Conservation (phyloP, 2,797 vertebrate genomes). For the Picus viridis region DNA sequence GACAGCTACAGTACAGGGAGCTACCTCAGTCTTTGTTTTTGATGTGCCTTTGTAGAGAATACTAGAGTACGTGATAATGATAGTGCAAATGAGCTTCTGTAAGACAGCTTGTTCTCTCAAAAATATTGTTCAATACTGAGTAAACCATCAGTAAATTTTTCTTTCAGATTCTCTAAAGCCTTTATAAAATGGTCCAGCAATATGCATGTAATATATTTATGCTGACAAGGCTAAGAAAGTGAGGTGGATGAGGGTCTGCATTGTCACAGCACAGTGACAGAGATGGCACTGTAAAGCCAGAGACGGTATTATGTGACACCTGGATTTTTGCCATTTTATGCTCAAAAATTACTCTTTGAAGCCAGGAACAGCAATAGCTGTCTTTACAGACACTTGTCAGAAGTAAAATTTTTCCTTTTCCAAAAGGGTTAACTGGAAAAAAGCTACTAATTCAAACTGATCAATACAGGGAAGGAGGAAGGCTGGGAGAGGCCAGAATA, state of each 20-base stretch:
- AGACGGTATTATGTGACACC: not conserved
- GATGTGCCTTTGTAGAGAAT: not conserved
- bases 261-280: accelerated
- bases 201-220: not conserved
- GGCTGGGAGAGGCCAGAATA: not conserved
- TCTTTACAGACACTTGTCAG: not conserved
- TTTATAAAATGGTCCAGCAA: not conserved
- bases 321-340: not conserved
- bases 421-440: not conserved
- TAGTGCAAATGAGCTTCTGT: not conserved
- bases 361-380: not conserved
- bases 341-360: not conserved
- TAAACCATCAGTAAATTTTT: not conserved
- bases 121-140: not conserved
- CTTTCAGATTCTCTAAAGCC: not conserved
- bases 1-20: not conserved
- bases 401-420: not conserved
- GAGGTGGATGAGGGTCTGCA: not conserved
- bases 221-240: not conserved
- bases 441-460: not conserved
- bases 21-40: not conserved
- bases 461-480: accelerated
- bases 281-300: not conserved
- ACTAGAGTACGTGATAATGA: not conserved
- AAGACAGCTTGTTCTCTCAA: not conserved